Evolutionary conservation across 2,888 invertebrate genomes (phyloP).

Genomic region (Zygothrica quintamaculata): DNA sequence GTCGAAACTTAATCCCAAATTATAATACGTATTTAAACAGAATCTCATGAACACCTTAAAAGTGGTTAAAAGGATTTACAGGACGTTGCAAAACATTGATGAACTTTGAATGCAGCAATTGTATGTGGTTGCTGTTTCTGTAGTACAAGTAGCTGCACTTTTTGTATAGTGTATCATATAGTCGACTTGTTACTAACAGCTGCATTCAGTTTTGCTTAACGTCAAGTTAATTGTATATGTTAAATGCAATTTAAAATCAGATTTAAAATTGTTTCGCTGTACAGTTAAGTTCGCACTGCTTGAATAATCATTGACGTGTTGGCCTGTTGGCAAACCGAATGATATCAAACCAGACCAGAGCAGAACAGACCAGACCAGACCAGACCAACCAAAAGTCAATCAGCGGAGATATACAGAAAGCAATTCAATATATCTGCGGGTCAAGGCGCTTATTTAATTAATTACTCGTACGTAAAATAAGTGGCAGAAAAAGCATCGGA

Average conservation of each 20-base stretch:
- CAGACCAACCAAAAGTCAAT: constrained; percentile 78
- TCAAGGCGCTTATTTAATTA: constrained; percentile 79
- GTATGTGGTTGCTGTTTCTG: too few relatives aligned
- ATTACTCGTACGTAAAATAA: constrained; percentile 65
- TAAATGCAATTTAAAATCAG: constrained; percentile 35
- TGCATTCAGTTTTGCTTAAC: neutral
- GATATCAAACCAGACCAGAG: too few relatives aligned
- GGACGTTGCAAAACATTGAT: too few relatives aligned
- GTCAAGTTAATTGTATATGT: constrained; percentile 25
- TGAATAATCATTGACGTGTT: constrained; percentile 57
- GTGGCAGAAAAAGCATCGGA: constrained; percentile 53
- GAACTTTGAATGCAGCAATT: too few relatives aligned
- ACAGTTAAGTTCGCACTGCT: constrained; percentile 24
- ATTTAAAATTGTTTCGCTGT: constrained; percentile 45
- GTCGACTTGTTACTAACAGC: neutral
- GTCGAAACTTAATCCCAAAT: too few relatives aligned
- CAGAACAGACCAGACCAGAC: too few relatives aligned
- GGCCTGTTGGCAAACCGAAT: neutral
- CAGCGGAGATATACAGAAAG: constrained; percentile 57
- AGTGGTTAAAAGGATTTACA: too few relatives aligned
- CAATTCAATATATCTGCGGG: constrained; percentile 71
- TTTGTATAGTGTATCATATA: constrained; percentile 29
- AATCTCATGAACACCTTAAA: too few relatives aligned
- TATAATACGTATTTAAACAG: too few relatives aligned
- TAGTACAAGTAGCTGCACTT: too few relatives aligned